These are phyloP conservation scores for Coecobrya sp. DNA, from an alignment of 2,888 invertebrate genomes.

Conservation along the genomic window DNA sequence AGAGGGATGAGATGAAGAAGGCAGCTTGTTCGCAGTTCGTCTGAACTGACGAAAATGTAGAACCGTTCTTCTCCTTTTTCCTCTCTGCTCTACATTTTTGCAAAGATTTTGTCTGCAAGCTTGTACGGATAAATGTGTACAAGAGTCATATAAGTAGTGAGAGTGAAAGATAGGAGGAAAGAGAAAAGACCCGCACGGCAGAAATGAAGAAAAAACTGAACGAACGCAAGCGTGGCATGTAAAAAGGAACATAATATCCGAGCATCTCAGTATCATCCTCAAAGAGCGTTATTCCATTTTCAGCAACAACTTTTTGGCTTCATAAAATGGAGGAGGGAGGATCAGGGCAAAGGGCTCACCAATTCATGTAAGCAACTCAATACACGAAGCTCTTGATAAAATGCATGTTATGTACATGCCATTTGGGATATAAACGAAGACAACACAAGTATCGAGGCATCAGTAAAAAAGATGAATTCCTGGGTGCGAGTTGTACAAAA, in stretches of 20 bases:
- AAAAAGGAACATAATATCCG: background rate
- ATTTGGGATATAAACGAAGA: background rate
- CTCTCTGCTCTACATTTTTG: no score
- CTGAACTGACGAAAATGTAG: no score
- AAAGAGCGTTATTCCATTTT: conserved; percentile 3
- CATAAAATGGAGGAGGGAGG: conserved; percentile 53
- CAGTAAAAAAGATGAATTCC: conserved; percentile 17
- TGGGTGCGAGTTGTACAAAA: conserved; percentile 7
- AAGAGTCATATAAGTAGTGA: no score
- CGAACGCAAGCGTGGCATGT: conserved; percentile 54
- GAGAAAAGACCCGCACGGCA: background rate
- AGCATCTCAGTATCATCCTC: background rate
- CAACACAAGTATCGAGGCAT: background rate
- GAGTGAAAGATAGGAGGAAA: no score
- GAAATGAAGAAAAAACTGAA: background rate
- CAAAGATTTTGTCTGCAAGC: no score
- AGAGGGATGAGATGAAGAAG: no score
- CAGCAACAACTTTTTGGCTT: conserved; percentile 38
- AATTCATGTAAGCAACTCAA: conserved; percentile 48
- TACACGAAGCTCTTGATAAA: background rate
- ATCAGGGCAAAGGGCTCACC: conserved; percentile 70
- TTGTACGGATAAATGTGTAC: no score
- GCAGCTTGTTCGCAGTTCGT: no score
- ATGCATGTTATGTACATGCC: no score
- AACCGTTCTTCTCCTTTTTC: no score